phyloP scores from a whole-genome alignment of 2,113 vertebrate genomes.

The Cervus canadensis region DNA sequence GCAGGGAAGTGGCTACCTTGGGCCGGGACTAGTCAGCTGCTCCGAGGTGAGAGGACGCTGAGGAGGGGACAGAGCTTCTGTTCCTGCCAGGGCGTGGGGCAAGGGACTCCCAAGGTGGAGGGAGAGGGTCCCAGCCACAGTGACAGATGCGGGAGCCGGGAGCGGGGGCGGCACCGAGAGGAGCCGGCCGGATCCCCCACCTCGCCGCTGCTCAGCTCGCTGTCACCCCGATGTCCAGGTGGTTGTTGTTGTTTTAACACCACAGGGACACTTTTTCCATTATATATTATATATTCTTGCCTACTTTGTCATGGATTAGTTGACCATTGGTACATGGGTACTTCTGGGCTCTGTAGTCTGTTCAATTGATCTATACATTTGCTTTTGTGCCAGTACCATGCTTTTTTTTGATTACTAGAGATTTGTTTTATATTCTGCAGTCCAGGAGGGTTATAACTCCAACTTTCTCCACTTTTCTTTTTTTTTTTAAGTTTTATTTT shows the following conservation, averaged over 20 bases:
- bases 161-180: conserved; percentile 32
- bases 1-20: conserved; percentile 54
- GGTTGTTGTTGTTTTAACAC: too few relatives aligned
- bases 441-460: neutral
- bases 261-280: too few relatives aligned
- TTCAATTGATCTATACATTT: neutral
- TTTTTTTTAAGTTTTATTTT: too few relatives aligned
- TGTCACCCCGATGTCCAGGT: too few relatives aligned
- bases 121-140: conserved; percentile 63
- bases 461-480: neutral
- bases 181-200: too few relatives aligned
- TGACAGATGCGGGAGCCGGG: conserved; percentile 70
- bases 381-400: neutral
- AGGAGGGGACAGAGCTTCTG: conserved; percentile 10
- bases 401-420: neutral
- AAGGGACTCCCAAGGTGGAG: conserved; percentile 49
- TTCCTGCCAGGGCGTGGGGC: conserved; percentile 13
- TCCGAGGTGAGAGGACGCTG: conserved; percentile 26
- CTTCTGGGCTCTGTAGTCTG: neutral
- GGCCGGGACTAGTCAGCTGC: conserved; percentile 34
- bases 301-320: neutral
- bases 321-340: neutral
- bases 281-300: too few relatives aligned
- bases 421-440: neutral
- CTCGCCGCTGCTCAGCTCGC: too few relatives aligned